Base-by-base conservation (phyloP, 2,113 vertebrate genomes). In the Thymallus thymallus region DNA sequence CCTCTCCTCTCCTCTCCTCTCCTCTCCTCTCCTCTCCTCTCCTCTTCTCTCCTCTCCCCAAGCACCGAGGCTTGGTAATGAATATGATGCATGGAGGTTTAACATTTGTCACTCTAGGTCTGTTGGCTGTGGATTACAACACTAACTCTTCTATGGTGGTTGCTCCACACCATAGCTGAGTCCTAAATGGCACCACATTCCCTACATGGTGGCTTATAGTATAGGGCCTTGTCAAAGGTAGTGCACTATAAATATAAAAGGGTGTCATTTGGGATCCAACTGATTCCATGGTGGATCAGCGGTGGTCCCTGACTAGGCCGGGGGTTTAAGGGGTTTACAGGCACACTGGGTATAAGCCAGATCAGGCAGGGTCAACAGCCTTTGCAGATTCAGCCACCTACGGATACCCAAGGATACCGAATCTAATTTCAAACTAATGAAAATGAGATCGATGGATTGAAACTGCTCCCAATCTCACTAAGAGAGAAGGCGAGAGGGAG, bases 361-460 rank as follows among this genome's bases (percentile, higher is more conserved):
- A 32, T 68, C 66, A 68, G 66, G 4, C 20, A 29, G 66, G 66
- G 66, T 46, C 41, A 45, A 41, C 56, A 72, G 18, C 10, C 56
- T 35, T 41, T 3, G 18, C 60, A 18, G 60, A 63, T 72, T 63
- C 58, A 63, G 62, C 60, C 58, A 63, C 60, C 71, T 22, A 24
- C 60, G n/a, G 32, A 26, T 41, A 22, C 14, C 48, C 48, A 51
- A 14, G 46, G 46, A 18, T 51, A 51, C 14, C 6, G 23, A 23
- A 23, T 72, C 60, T 23, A 41, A 64, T 72, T 63, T 72, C 60
- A 64, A n/a, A 24, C 71, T 64, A 48, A 64, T 72, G 61, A 72
- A 72, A 72, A 63, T 64, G 41, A 72, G 26, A 72, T 35, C 58
- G 26, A 32, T 24, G 70, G 61, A 45, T 58, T 46, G 71, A 12